Evolutionary conservation across 2,888 invertebrate species (phyloP), one percentile per base, ranked within the genome.

Genomic region (Nomada hirtipes): DNA sequence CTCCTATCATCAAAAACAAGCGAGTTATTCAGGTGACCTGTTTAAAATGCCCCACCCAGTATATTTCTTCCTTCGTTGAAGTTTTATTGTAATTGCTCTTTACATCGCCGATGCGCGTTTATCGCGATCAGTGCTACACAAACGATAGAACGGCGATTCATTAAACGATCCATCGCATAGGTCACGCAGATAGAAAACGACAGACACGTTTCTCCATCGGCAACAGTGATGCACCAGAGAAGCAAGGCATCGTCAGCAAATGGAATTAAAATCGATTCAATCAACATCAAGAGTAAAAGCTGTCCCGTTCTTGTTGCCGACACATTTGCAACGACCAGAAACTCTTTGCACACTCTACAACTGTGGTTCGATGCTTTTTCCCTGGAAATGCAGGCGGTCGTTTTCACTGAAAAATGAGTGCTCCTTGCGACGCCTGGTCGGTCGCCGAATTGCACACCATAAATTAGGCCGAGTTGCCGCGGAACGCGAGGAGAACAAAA

Each of bases 401-500:
- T 86, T 88, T 75, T 78, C 87, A 65, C 77, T 88, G 89, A 91
- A 90, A 91, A 90, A 91, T 89, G 88, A 86, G 82, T 76, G 79
- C 79, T 90, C 90, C 87, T 88, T 89, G 85, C 84, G 67, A 47
- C 78, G 63, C 65, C 65, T 59, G 67, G 68, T 76, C 81, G 77
- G 82, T 86, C 82, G 84, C 82, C 80, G 86, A 89, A 87, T 86
- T 88, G 86, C 87, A 76, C 75, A 71, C 80, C 86, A 85, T 90
- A 89, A 90, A 90, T 91, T 90, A 88, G 84, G 74, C 72, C 74
- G 59, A 53, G 82, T 67, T 57, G 57, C 67, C 70, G 59, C 73
- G 53, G 76, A 60, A 68, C 52, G 53, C 53, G 9, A 64, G 53
- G 70, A 79, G 75, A 79, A 57, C 82, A 83, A 76, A 86, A 69